A percentile compares a stretch with the other conserved stretches of the same genome.
These are phyloP conservation scores for Cynopterus brachyotis DNA, from an alignment of 2,113 vertebrate species.

Conservation along the genomic window DNA sequence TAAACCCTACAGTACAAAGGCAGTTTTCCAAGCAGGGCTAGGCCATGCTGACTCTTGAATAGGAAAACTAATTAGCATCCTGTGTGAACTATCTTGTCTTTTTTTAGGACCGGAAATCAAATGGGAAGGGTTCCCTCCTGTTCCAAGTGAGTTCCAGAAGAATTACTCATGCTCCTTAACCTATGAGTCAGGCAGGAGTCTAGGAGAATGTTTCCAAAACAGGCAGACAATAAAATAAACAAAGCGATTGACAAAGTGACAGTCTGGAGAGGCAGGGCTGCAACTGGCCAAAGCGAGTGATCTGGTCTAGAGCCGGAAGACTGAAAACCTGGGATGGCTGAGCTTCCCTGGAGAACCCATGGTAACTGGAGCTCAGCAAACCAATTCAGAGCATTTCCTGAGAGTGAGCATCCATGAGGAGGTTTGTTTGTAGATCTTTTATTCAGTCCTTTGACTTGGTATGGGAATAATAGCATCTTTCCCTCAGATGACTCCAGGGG, in stretches of 20 bases:
- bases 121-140: slow-evolving; percentile 82
- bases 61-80: slow-evolving; percentile 78
- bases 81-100: slow-evolving; percentile 76
- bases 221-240: slow-evolving; percentile 75
- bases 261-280: neutral
- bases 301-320: neutral
- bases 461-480: neutral
- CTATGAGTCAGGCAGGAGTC: slow-evolving; percentile 83
- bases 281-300: neutral
- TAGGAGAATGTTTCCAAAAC: slow-evolving; percentile 82
- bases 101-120: slow-evolving; percentile 84
- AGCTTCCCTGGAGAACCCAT: neutral
- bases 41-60: slow-evolving; percentile 65
- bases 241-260: slow-evolving; percentile 57
- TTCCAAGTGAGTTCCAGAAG: slow-evolving; percentile 81
- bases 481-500: neutral
- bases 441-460: neutral
- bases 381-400: neutral
- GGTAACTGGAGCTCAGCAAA: neutral
- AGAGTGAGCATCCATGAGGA: neutral
- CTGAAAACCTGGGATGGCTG: neutral
- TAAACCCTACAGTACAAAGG: neutral
- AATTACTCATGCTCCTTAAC: slow-evolving; percentile 81
- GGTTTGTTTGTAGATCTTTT: neutral
- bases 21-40: slow-evolving; percentile 54